Conservation (phyloP, 64 coral and sea anemone genomes). For the Montipora efflorescens region DNA sequence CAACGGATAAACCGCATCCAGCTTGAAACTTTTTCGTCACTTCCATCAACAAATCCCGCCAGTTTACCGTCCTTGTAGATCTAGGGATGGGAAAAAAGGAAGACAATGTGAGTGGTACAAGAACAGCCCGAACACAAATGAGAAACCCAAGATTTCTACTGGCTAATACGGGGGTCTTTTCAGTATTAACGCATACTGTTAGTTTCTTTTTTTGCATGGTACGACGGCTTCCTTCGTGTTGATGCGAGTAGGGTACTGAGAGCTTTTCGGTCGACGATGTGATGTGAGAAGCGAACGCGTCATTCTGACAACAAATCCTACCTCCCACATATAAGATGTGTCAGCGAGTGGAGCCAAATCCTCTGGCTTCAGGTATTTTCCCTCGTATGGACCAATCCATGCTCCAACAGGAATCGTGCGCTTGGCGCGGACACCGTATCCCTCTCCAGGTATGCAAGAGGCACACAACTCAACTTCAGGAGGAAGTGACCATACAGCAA, state of each 20-base stretch:
- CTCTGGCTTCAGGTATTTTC: conserved; percentile 52
- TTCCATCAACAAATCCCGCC: conserved; percentile 71
- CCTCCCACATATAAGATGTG: conserved; percentile 72
- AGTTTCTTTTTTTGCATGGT: no score
- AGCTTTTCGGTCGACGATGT: no score
- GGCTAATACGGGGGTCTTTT: no score
- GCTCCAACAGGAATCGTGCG: conserved; percentile 58
- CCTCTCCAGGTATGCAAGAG: conserved; percentile 46
- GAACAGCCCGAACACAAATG: neutral
- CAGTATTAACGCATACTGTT: no score
- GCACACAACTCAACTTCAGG: conserved; percentile 60
- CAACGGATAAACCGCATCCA: conserved; percentile 91
- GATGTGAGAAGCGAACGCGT: no score
- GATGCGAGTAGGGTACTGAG: no score
- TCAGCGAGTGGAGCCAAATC: conserved; percentile 16
- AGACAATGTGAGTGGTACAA: neutral
- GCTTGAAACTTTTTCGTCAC: conserved; percentile 79
- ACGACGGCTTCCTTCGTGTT: no score
- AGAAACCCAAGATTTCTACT: no score
- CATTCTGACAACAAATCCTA: neutral
- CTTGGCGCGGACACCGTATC: conserved; percentile 64
- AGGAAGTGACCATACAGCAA: conserved; percentile 61
- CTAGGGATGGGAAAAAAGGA: neutral
- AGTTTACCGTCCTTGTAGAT: conserved; percentile 61
- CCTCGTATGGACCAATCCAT: conserved; percentile 77